Conservation (phyloP, 1,140 invertebrate genomes). For the Cydia strobilella region DNA sequence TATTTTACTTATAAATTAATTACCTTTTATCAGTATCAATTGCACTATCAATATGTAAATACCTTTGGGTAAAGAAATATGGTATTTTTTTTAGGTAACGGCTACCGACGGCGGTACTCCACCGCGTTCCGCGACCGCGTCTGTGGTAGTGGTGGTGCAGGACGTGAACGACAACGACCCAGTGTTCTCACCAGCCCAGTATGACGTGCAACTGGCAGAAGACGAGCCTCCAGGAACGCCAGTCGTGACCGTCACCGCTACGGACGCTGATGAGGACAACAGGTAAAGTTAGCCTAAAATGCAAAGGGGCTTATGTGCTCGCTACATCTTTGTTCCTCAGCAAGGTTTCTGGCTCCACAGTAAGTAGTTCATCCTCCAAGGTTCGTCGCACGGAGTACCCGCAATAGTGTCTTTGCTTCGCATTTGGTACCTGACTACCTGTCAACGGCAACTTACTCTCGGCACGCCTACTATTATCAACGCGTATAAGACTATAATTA, state of each 20-base stretch:
- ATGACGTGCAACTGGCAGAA: constrained; percentile 93
- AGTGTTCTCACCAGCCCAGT: constrained; percentile 92
- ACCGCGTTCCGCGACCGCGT: constrained; percentile 90
- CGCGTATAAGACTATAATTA: too few relatives aligned
- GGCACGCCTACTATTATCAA: too few relatives aligned
- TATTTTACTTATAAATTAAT: too few relatives aligned
- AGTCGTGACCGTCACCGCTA: constrained; percentile 93
- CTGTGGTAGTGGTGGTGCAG: constrained; percentile 92
- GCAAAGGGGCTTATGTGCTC: neutral
- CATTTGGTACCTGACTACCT: too few relatives aligned
- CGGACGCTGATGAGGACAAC: constrained; percentile 95
- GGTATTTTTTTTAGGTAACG: constrained; percentile 82
- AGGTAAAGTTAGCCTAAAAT: constrained; percentile 67
- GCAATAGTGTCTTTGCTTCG: too few relatives aligned
- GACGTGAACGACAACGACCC: constrained; percentile 98
- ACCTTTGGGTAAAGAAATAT: neutral
- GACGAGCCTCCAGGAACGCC: constrained; percentile 93
- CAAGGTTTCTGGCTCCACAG: too few relatives aligned
- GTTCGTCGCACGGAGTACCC: too few relatives aligned
- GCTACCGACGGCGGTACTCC: constrained; percentile 93
- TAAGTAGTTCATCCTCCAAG: too few relatives aligned
- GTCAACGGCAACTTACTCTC: too few relatives aligned
- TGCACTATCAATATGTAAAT: too few relatives aligned
- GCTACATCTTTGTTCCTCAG: too few relatives aligned
- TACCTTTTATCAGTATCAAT: too few relatives aligned